Conservation (phyloP, 2,888 invertebrate species). For the Endotricha flammealis region DNA sequence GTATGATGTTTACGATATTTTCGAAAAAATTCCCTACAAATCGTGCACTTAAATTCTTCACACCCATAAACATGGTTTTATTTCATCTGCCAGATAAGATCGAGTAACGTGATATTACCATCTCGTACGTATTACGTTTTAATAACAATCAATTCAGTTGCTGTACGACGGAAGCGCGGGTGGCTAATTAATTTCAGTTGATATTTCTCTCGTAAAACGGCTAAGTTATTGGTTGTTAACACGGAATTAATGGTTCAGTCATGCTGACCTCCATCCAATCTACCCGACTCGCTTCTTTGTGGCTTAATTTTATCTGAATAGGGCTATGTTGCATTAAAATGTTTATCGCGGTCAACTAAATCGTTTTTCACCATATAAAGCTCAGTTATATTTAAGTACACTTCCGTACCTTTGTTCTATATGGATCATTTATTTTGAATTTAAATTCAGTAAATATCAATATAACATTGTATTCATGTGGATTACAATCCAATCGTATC, state of each 20-base stretch:
- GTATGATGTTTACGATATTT: neutral
- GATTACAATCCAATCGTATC: no score
- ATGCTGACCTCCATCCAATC: conserved; percentile 48
- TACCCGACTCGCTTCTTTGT: conserved; percentile 35
- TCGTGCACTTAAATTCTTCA: neutral
- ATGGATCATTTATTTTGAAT: no score
- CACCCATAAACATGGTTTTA: conserved; percentile 3
- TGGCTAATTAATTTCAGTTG: conserved; percentile 50
- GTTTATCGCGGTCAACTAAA: conserved; percentile 35
- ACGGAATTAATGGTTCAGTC: conserved; percentile 50
- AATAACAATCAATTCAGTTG: conserved; percentile 35
- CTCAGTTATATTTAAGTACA: conserved; percentile 40
- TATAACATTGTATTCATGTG: no score
- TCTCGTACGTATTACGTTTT: conserved; percentile 8
- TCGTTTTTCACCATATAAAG: conserved; percentile 48
- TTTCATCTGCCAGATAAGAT: conserved; percentile 1
- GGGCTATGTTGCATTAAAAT: conserved; percentile 38
- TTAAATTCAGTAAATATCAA: no score
- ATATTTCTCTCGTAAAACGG: conserved; percentile 55
- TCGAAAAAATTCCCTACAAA: neutral
- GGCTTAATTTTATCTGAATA: conserved; percentile 46
- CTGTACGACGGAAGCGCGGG: conserved; percentile 40
- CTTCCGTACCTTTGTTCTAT: conserved; percentile 41
- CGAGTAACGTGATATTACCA: conserved; percentile 6
- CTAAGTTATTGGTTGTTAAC: conserved; percentile 52